Evolutionary conservation across 1,140 invertebrate species (phyloP), one percentile per base, ranked within the genome.

Genomic region (Nephila pilipes): DNA sequence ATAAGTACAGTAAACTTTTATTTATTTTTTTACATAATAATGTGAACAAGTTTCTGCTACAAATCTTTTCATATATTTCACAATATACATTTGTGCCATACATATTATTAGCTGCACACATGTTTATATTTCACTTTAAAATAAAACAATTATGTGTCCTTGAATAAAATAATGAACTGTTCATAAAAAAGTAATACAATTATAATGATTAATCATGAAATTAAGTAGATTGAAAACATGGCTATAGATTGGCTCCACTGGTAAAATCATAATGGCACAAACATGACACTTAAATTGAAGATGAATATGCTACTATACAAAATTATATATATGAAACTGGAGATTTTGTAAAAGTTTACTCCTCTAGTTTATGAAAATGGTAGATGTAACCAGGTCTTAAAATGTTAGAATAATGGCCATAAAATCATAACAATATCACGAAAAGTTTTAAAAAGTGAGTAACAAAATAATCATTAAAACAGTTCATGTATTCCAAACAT

Each of bases 281-380:
- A 87, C 55, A 55, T 57, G 54, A 83, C 81, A 57, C 81, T 83
- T 32, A n/a, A 22, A 54, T 83, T 57, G 69, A 75, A 83, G 69
- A 90, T 80, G 54, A 90, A 36, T 58, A 85, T 79, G 54, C 5
- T 69, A 55, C 55, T 83, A 55, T 92, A 85, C 58, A 83, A 92
- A 58, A 92, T 29, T 65, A 92, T n/a, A n/a, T n/a, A n/a, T n/a
- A n/a, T 92, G 81, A 92, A 69, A 60, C 38, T 25, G 90, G 90
- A 85, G 81, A 55, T 63, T 85, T 85, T 85, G 38, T 85, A 92
- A 55, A 65, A 92, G 57, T 85, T 92, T 60, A 92, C 80, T 92
- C 90, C 90, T 29, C 57, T 38, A 14, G 54, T 55, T 46, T 46
- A 60, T 46, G 55, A 83, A 81, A 83, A 83, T 55, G 81, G 16